A percentile compares a stretch with the other conserved stretches of the same genome.
These are phyloP conservation scores for Gadus macrocephalus DNA, from an alignment of 2,113 vertebrate species.

Conservation along the genomic window DNA sequence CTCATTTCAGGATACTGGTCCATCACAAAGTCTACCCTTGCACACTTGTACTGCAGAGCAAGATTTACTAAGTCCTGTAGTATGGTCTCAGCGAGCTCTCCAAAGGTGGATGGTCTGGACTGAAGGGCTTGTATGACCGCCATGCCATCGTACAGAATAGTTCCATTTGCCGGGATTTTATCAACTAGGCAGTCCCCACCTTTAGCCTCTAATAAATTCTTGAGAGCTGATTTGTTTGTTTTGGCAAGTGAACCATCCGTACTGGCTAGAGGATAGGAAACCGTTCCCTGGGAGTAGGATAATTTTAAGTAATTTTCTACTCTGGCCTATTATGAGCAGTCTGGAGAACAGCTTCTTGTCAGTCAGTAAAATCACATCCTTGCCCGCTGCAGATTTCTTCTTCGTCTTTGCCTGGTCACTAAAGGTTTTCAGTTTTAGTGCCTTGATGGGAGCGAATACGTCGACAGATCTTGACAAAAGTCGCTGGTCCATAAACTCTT, in stretches of 20 bases:
- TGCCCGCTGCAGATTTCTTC: too few relatives aligned
- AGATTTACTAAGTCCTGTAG: slow-evolving; percentile 20
- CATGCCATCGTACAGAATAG: slow-evolving; percentile 38
- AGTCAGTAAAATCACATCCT: too few relatives aligned
- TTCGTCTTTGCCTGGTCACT: too few relatives aligned
- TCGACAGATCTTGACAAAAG: too few relatives aligned
- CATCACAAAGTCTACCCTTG: slow-evolving; percentile 26
- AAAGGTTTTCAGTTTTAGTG: too few relatives aligned
- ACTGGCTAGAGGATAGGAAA: slow-evolving; percentile 22
- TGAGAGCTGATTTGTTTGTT: slow-evolving; percentile 22
- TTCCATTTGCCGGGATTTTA: slow-evolving; percentile 20
- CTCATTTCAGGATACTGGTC: slow-evolving; percentile 21
- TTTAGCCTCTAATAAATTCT: slow-evolving; percentile 20
- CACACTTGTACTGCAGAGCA: slow-evolving; percentile 20
- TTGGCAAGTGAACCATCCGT: slow-evolving; percentile 23
- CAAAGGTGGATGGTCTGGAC: slow-evolving; percentile 24
- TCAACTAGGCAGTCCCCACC: slow-evolving; percentile 21
- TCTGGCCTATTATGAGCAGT: too few relatives aligned
- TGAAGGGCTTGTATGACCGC: slow-evolving; percentile 27
- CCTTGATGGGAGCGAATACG: too few relatives aligned
- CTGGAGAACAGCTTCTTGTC: too few relatives aligned
- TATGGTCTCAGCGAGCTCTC: slow-evolving; percentile 27
- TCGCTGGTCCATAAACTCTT: too few relatives aligned
- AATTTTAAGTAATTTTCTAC: not conserved
- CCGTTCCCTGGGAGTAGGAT: slow-evolving; percentile 18